These are phyloP conservation scores for Calycopis cecrops DNA, from an alignment of 1,140 invertebrate species.

Conservation along the genomic window DNA sequence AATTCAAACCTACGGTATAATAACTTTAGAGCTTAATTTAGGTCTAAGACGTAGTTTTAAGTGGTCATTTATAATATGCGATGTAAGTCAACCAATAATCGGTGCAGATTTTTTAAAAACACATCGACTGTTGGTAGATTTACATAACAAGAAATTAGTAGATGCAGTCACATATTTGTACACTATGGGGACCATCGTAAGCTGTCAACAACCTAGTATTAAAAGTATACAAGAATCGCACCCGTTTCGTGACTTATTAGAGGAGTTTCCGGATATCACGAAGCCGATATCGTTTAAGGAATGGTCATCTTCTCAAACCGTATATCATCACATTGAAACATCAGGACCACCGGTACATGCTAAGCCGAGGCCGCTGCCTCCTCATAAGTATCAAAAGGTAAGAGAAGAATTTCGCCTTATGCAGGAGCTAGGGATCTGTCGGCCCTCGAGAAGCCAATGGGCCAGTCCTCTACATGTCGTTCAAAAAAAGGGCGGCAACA, in stretches of 20 bases:
- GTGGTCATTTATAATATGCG: constrained; percentile 18
- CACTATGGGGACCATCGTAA: constrained; percentile 4
- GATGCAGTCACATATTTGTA: constrained; percentile 19
- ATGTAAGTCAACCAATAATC: constrained; percentile 21
- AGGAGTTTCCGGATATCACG: constrained; percentile 35
- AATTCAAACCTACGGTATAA: constrained; percentile 22
- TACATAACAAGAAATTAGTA: constrained; percentile 15
- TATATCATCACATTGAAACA: constrained; percentile 19
- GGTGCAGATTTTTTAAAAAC: constrained; percentile 16
- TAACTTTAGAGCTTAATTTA: constrained; percentile 16
- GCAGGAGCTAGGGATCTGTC: constrained; percentile 12
- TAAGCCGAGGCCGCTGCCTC: background rate
- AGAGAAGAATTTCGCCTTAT: constrained; percentile 14
- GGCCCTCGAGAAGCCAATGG: constrained; percentile 14
- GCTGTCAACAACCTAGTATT: constrained; percentile 8
- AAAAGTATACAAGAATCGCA: constrained; percentile 17
- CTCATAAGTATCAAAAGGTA: constrained; percentile 4
- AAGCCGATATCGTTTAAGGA: constrained; percentile 24
- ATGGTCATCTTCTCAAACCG: background rate
- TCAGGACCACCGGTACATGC: constrained; percentile 14
- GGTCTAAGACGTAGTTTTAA: constrained; percentile 14
- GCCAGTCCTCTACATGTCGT: constrained; percentile 6
- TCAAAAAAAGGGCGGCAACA: background rate
- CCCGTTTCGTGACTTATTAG: constrained; percentile 26
- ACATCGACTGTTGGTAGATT: constrained; percentile 19